A percentile compares a stretch with the other conserved stretches of the same genome.
phyloP scores from a whole-genome alignment of 2,888 invertebrate species.

The Luffia ferchaultella region DNA sequence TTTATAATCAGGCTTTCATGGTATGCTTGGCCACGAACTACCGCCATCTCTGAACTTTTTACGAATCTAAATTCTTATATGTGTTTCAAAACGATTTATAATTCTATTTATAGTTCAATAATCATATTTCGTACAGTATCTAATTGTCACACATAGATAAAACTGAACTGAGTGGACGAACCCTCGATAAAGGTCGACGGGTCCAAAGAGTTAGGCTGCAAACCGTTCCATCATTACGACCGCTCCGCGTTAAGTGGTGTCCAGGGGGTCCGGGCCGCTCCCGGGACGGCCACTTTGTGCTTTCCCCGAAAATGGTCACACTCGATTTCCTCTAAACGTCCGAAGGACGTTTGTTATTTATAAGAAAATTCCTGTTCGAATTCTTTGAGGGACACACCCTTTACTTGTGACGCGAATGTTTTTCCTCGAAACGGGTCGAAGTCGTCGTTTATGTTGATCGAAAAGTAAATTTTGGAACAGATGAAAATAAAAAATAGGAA shows the following conservation, averaged over 20 bases:
- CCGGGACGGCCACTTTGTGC: conserved; percentile 15
- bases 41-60: no score
- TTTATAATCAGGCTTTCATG: no score
- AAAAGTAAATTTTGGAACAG: no score
- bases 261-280: conserved; percentile 9
- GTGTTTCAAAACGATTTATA: no score
- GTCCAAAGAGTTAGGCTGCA: conserved; percentile 9
- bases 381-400: not conserved
- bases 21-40: no score
- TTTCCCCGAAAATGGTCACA: conserved; percentile 16
- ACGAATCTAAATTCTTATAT: no score
- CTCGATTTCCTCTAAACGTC: conserved; percentile 15
- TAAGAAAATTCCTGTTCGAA: not conserved
- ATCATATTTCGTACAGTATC: no score
- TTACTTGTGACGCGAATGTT: not conserved
- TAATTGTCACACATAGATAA: no score
- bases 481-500: no score
- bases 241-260: conserved; percentile 9
- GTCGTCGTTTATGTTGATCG: not conserved
- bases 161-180: no score
- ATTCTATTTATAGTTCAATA: no score
- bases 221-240: conserved; percentile 14
- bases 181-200: not conserved
- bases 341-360: not conserved
- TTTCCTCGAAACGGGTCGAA: not conserved